Conservation (phyloP, 2,888 invertebrate genomes). For the Tryphoninae sp. region DNA sequence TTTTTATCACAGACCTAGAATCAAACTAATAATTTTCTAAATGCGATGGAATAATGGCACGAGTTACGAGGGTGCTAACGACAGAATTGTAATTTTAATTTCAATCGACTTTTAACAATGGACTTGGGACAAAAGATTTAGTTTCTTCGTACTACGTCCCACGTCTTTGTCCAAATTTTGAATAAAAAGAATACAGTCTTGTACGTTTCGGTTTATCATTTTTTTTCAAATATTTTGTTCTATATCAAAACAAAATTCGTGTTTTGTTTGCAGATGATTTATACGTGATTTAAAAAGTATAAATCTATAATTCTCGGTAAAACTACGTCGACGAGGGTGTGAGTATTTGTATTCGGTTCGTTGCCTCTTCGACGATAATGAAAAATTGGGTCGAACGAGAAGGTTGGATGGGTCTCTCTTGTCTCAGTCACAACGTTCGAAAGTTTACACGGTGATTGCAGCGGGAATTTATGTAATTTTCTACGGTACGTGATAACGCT, state of each 20-base stretch:
- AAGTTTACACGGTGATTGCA: conserved; percentile 58
- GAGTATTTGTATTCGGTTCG: conserved; percentile 45
- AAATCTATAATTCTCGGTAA: not conserved
- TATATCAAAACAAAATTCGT: not conserved
- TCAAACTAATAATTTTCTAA: too few species aligned
- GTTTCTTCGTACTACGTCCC: too few species aligned
- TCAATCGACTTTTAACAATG: too few species aligned
- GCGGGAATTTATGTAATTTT: conserved; percentile 59
- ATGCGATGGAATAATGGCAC: too few species aligned
- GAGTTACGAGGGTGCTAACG: too few species aligned
- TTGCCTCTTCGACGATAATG: conserved; percentile 44
- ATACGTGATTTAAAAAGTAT: not conserved
- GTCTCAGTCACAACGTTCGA: conserved; percentile 36
- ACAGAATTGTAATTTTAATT: too few species aligned
- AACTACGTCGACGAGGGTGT: conserved; percentile 10
- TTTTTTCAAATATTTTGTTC: not conserved
- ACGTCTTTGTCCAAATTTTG: too few species aligned
- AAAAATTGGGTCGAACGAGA: conserved; percentile 20
- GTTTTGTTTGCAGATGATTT: not conserved
- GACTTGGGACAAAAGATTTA: too few species aligned
- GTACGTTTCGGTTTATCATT: too few species aligned
- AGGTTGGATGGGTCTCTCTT: not conserved
- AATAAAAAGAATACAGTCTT: too few species aligned
- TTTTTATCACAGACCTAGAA: not conserved
- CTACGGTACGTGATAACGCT: conserved; percentile 49